Base-by-base conservation (phyloP, 2,113 vertebrate genomes). In the Equus quagga region DNA sequence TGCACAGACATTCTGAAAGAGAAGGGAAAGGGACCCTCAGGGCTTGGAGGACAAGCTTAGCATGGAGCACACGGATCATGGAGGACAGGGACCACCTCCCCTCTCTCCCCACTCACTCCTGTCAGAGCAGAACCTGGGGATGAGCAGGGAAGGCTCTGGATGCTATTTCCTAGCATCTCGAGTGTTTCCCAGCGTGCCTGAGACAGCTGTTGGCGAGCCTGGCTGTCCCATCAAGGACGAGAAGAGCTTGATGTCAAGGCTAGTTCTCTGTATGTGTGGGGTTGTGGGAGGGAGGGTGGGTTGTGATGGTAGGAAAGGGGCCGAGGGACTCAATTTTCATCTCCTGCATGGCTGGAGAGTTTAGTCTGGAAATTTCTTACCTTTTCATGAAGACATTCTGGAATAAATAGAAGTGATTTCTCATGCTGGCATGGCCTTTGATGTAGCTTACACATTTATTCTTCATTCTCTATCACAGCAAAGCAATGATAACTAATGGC, bases 1-100 rank as follows among this genome's bases (percentile, higher is more conserved):
- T 0, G 80, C 99, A 99, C 21, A 46, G 98, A 94, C 99, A 99
- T 2, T 99, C 99, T 99, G 95, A 2, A 67, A 54, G 87, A 95
- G 76, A 75, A 92, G 80, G 14, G 44, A 8, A 19, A 41, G 26
- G 44, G 56, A 6, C 0, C 2, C 10, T 51, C 18, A 23, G 56
- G 51, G 44, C 10, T 15, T 28, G 49, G 69, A 7, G 46, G 41
- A 28, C n/a, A 69, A 15, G 10, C 10, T 14, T 4, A 67, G 82
- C 1, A 51, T 15, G 31, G 51, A 18, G 26, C 2, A 7, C 31
- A 18, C 3, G 41, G 10, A 1, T 14, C 58, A 26, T 4, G 8
- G 64, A 75, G 31, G 72, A 21, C 33, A 46, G 62, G 14, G 18
- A 1, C 26, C 54, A 8, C 19, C 13, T 73, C 36, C 7, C 5